Evolutionary conservation across 2,113 vertebrate genomes (phyloP).

Genomic region (Colius striatus): DNA sequence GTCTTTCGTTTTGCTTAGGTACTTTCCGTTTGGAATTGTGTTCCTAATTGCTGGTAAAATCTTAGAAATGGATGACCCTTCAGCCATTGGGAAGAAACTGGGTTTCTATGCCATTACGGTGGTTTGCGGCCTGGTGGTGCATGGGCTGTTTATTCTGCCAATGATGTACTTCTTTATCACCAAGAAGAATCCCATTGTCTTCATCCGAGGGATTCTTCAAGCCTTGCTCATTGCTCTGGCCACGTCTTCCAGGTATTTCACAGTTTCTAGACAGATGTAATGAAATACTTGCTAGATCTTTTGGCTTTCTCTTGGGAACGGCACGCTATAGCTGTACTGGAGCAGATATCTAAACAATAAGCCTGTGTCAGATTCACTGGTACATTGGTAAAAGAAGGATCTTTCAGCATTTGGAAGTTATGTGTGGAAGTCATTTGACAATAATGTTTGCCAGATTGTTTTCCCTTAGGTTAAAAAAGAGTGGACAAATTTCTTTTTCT

Average conservation of each 20-base stretch:
- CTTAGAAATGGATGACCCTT: slow-evolving; percentile 96
- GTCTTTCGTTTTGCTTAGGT: slow-evolving; percentile 76
- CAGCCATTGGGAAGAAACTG: slow-evolving; percentile 92
- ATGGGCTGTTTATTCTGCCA: slow-evolving; percentile 93
- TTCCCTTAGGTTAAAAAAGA: not conserved
- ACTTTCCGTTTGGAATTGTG: slow-evolving; percentile 97
- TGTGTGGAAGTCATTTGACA: not conserved
- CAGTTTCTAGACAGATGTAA: not conserved
- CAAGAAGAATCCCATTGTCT: slow-evolving; percentile 96
- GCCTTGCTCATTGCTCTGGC: slow-evolving; percentile 96
- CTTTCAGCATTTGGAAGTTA: not conserved
- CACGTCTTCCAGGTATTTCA: slow-evolving; percentile 92
- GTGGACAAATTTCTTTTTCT: not conserved
- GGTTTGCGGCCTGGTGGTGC: slow-evolving; percentile 92
- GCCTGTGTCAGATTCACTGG: not conserved
- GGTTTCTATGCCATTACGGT: slow-evolving; percentile 95
- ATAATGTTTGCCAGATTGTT: not conserved
- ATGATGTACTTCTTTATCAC: slow-evolving; percentile 97
- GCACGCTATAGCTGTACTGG: not conserved
- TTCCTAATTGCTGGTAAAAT: slow-evolving; percentile 99
- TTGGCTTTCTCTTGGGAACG: not conserved
- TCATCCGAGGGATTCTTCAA: slow-evolving; percentile 96
- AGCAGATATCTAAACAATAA: not conserved
- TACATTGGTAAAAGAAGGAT: not conserved
- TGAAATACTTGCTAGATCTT: not conserved